Conservation (phyloP, 2,888 invertebrate genomes). For the Abrostola tripartita region DNA sequence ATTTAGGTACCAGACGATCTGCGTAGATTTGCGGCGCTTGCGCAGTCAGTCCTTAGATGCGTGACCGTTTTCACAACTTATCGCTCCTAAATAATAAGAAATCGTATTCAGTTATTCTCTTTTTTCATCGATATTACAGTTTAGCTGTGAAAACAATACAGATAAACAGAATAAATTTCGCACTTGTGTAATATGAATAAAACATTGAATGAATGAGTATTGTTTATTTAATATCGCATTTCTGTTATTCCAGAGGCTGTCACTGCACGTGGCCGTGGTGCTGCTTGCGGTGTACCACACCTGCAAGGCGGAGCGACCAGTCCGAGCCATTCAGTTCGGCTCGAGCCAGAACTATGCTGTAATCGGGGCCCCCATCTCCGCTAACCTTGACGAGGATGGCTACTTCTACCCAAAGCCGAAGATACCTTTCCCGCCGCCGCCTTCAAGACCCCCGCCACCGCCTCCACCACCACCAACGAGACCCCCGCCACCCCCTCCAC, state of each 20-base stretch:
- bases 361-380: slow-evolving; percentile 75
- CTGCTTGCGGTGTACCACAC: slow-evolving; percentile 80
- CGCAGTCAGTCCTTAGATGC: too few species aligned
- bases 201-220: not conserved
- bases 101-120: too few species aligned
- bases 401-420: slow-evolving; percentile 84
- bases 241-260: slow-evolving; percentile 80
- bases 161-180: not conserved
- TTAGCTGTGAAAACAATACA: too few species aligned
- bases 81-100: too few species aligned
- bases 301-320: slow-evolving; percentile 73
- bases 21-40: too few species aligned
- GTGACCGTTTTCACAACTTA: too few species aligned
- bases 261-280: slow-evolving; percentile 82
- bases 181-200: not conserved
- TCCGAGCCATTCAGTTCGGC: slow-evolving; percentile 75
- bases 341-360: slow-evolving; percentile 81
- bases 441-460: slow-evolving; percentile 36
- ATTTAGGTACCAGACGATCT: too few species aligned
- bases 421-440: slow-evolving; percentile 79
- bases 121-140: too few species aligned
- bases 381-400: slow-evolving; percentile 80
- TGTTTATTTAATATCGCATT: slow-evolving; percentile 13
- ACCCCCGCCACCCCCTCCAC: slow-evolving; percentile 37
- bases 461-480: slow-evolving; percentile 32